Conservation (phyloP, 2,888 invertebrate species). For the Dilophus febrilis region DNA sequence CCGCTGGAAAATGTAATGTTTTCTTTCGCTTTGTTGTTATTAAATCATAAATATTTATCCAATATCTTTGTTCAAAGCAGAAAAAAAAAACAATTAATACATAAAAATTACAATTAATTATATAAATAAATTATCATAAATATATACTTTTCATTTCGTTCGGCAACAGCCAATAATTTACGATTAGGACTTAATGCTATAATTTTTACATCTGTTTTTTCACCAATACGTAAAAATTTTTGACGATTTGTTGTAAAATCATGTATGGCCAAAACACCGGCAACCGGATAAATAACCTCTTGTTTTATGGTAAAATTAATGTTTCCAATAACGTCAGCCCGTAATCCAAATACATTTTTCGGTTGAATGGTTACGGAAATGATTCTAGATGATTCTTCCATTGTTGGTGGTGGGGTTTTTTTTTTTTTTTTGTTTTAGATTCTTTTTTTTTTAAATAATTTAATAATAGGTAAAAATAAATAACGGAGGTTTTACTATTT, state of each 20-base stretch:
- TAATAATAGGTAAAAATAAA: no score
- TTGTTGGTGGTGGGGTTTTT: no score
- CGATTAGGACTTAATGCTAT: slow-evolving; percentile 24
- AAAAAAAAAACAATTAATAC: background rate
- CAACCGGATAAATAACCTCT: slow-evolving; percentile 65
- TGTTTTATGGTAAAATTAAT: slow-evolving; percentile 54
- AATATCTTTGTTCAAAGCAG: slow-evolving; percentile 4
- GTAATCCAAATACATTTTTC: slow-evolving; percentile 25
- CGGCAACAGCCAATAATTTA: slow-evolving; percentile 24
- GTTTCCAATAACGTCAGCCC: slow-evolving; percentile 40
- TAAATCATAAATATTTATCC: slow-evolving; percentile 43
- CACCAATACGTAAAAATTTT: slow-evolving; percentile 42
- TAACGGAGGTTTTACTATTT: no score
- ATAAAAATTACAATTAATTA: background rate
- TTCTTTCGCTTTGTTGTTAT: slow-evolving; percentile 50
- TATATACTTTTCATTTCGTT: slow-evolving; percentile 10
- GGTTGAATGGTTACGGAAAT: slow-evolving; percentile 22
- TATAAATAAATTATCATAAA: background rate
- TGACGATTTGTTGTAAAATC: slow-evolving; percentile 55
- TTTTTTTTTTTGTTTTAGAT: no score
- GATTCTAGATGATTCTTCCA: slow-evolving; percentile 7
- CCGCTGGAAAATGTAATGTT: slow-evolving; percentile 43
- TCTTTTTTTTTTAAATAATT: no score
- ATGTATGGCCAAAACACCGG: slow-evolving; percentile 57
- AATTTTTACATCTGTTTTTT: slow-evolving; percentile 20